Base-by-base conservation (phyloP, 1,140 invertebrate species). In the Drosophila virilis region DNA sequence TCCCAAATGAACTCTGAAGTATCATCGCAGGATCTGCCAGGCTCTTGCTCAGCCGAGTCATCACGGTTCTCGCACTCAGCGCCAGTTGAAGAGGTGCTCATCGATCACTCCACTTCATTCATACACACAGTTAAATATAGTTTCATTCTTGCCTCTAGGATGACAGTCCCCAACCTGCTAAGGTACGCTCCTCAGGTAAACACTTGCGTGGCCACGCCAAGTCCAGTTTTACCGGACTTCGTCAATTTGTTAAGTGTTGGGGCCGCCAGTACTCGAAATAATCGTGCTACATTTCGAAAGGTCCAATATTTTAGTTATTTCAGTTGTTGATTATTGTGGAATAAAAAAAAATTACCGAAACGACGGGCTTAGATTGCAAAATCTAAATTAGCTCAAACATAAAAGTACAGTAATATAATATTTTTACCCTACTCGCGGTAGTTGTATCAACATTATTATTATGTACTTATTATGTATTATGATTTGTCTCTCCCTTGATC, bases 211-310 rank as follows among this genome's bases (percentile, higher is more conserved):
- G 13, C 1, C 13, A 15, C 1, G 8, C 33, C 33, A 54, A 17
- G 13, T 17, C n/a, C 0, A 12, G 33, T 8, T 35, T 37, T 5
- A 37, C 32, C 33, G 51, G 51, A 54, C 51, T 54, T 17, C 51
- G 32, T 15, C 51, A 54, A 37, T 37, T 54, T 37, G 32, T 54
- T 17, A 54, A 37, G 33, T 54, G 51, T 8, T 54, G 33, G 33
- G 51, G 51, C 1, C 33, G 51, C 33, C 33, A 9, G 13, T 10
- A 13, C 51, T 3, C 51, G 13, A 54, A 54, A 33, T 52, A 13
- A 52, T 52, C 7, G 13, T 1, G 13, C 32, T 33, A 35, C 12
- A 32, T 52, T 17, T 2, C n/a, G 9, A 37, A 15, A 13, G 6
- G 8, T 17, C 33, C n/a, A 33, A 8, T 33, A 10, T 15, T 35